Evolutionary conservation across 92 coral and sea anemone species (phyloP).

Genomic region (Zoanthus sansibaricus): DNA sequence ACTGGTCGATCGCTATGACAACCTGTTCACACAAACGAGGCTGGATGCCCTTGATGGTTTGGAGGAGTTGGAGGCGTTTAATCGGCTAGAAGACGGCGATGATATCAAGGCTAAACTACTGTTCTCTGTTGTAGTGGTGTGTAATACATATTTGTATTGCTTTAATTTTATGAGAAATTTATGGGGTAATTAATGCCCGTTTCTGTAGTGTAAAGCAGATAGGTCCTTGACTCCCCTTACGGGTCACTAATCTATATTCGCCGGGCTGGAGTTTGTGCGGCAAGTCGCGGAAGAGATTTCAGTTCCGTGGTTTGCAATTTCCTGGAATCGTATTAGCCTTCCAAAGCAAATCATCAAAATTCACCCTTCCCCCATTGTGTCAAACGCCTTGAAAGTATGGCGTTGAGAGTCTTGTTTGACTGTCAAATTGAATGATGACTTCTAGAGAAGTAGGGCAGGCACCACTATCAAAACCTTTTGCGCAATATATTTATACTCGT

Average conservation of each 20-base stretch:
- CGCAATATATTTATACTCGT: background rate
- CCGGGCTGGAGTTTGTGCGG: no score
- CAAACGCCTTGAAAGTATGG: conserved; percentile 43
- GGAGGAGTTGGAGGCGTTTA: conserved; percentile 79
- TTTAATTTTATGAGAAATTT: background rate
- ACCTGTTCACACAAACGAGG: conserved; percentile 89
- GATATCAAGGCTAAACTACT: conserved; percentile 88
- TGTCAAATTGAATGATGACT: background rate
- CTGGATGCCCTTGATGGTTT: conserved; percentile 90
- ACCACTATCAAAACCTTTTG: background rate
- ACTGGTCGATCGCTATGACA: conserved; percentile 83
- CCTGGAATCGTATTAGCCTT: no score
- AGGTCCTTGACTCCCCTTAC: no score
- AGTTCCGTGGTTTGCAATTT: no score
- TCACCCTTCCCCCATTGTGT: conserved; percentile 58
- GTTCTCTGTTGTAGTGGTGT: conserved; percentile 91
- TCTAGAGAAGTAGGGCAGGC: background rate
- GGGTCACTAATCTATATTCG: no score
- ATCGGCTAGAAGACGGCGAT: conserved; percentile 72
- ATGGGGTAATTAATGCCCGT: background rate
- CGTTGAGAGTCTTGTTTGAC: background rate
- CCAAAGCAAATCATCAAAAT: conserved; percentile 41
- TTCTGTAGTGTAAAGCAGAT: no score
- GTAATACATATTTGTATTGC: background rate
- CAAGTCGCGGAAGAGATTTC: no score